Percentiles rank a stretch among this genome's conserved stretches.
Conservation (phyloP, 2,113 vertebrate species). For the Gambusia affinis region DNA sequence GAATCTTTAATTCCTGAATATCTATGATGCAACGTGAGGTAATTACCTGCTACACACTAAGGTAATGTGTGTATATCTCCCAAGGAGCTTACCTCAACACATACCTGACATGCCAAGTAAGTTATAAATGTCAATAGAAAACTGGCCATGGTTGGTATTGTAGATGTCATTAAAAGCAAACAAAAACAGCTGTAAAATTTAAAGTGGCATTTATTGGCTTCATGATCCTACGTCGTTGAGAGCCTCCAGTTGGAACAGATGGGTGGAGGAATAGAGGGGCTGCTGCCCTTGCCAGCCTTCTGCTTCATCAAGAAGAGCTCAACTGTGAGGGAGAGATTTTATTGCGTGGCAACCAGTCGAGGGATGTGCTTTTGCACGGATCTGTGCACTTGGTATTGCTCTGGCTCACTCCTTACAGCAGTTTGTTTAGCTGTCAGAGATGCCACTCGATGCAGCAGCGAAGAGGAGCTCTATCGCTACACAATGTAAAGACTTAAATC, state of each 20-base stretch:
- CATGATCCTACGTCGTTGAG: conserved; percentile 16
- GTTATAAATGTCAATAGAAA: neutral
- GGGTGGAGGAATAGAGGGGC: conserved; percentile 39
- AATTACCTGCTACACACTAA: neutral
- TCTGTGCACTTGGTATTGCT: conserved; percentile 31
- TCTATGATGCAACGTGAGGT: neutral
- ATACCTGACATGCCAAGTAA: neutral
- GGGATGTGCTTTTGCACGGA: conserved; percentile 58
- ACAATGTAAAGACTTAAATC: conserved; percentile 8
- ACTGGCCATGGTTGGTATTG: neutral
- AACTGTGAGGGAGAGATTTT: conserved; percentile 52
- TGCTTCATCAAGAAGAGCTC: conserved; percentile 43
- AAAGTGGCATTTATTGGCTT: neutral
- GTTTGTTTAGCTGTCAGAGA: conserved; percentile 69
- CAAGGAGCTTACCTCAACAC: neutral
- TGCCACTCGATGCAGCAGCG: conserved; percentile 24
- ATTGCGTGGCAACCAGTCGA: conserved; percentile 52
- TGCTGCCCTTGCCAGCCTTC: conserved; percentile 14
- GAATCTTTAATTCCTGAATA: conserved; percentile 3
- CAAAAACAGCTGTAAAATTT: conserved; percentile 10
- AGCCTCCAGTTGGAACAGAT: conserved; percentile 54
- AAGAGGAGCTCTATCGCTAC: conserved; percentile 32
- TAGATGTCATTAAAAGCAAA: conserved; percentile 7
- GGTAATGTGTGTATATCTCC: neutral
- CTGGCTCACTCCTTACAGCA: conserved; percentile 45